phyloP scores from a whole-genome alignment of 2,113 vertebrate species.

The Carlito syrichta region DNA sequence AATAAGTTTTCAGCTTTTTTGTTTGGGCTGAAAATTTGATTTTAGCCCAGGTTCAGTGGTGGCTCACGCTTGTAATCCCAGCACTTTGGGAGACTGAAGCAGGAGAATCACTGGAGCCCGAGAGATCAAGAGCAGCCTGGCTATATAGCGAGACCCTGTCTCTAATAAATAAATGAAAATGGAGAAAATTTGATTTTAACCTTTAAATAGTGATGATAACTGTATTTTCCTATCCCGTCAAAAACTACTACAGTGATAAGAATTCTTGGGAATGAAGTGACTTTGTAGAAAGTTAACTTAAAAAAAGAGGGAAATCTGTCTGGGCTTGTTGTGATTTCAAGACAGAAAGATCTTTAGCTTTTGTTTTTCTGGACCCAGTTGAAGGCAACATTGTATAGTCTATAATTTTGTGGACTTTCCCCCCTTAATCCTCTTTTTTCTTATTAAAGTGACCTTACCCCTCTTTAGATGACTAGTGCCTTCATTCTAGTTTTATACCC shows the following conservation, averaged over 20 bases:
- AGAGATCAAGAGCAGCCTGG: too few relatives aligned
- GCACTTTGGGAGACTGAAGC: too few relatives aligned
- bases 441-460: background rate
- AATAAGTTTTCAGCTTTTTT: too few relatives aligned
- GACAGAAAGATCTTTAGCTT: background rate
- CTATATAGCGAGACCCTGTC: too few relatives aligned
- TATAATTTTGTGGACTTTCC: background rate
- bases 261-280: background rate
- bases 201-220: background rate
- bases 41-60: too few relatives aligned
- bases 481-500: background rate
- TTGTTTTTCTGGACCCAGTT: background rate
- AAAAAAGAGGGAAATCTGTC: background rate
- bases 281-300: background rate
- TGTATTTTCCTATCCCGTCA: background rate
- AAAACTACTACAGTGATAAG: background rate
- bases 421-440: background rate
- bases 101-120: too few relatives aligned
- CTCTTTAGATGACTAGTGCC: background rate
- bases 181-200: conserved; percentile 21
- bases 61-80: too few relatives aligned
- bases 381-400: background rate
- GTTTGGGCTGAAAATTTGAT: background rate
- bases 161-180: too few relatives aligned
- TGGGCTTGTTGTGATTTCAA: background rate